phyloP scores from a whole-genome alignment of 2,888 invertebrate species.

The Pecten maximus region DNA sequence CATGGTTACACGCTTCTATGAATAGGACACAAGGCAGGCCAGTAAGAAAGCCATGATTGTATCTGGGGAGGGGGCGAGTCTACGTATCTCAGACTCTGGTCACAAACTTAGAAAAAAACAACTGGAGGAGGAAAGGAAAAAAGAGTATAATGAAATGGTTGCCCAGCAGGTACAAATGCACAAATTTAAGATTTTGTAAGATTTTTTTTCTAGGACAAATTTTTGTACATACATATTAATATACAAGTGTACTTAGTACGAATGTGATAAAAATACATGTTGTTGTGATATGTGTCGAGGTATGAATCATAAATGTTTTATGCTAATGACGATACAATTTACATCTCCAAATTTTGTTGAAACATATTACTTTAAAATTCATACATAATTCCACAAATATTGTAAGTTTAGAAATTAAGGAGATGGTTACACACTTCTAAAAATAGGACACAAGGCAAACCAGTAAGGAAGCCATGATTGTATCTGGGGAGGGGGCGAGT shows the following conservation, averaged over 20 bases:
- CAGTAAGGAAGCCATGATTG: background rate
- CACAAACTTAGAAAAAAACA: background rate
- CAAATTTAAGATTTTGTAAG: background rate
- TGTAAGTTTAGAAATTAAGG: background rate
- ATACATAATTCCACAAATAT: too few relatives aligned
- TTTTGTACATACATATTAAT: too few relatives aligned
- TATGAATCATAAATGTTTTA: too few relatives aligned
- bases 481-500: background rate
- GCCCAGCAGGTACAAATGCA: background rate
- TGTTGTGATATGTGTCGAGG: too few relatives aligned
- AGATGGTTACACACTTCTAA: background rate
- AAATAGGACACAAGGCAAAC: background rate
- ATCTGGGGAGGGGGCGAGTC: background rate
- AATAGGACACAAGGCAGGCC: background rate
- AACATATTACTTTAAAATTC: too few relatives aligned
- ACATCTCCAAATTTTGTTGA: too few relatives aligned
- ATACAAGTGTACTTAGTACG: too few relatives aligned
- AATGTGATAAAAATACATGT: too few relatives aligned
- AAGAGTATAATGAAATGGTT: constrained; percentile 9
- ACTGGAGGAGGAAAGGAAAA: background rate
- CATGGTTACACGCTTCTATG: background rate
- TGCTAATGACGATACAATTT: too few relatives aligned
- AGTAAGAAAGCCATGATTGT: background rate
- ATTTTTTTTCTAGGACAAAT: too few relatives aligned
- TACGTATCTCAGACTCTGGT: constrained; percentile 12